Percentiles rank a stretch among this genome's conserved stretches.
Evolutionary conservation across 2,797 vertebrate species (phyloP).

Genomic region (Champsocephalus gunnari): DNA sequence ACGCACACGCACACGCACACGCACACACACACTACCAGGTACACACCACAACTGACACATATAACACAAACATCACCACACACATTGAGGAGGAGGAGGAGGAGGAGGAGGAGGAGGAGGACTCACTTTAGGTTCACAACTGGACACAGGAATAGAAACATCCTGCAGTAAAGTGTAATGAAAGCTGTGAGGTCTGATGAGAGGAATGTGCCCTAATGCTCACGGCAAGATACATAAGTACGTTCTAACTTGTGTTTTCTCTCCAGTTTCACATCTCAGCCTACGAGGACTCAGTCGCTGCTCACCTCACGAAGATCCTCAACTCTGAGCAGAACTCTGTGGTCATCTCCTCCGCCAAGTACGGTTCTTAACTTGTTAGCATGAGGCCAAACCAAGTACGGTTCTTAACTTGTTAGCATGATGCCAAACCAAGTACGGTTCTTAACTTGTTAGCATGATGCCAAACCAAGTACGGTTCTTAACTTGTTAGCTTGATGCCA

Average conservation of each 20-base stretch:
- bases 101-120: background rate
- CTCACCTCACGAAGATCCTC: slow-evolving; percentile 97
- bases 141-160: background rate
- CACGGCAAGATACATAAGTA: background rate
- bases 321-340: slow-evolving; percentile 97
- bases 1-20: too few relatives aligned
- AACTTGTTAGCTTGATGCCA: too few relatives aligned
- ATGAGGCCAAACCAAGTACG: slow-evolving; percentile 21
- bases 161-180: background rate
- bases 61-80: slow-evolving; percentile 43
- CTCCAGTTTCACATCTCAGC: slow-evolving; percentile 91
- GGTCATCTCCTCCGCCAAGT: slow-evolving; percentile 90
- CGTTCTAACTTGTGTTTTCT: background rate
- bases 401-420: background rate
- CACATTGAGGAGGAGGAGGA: slow-evolving; percentile 9
- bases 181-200: too few relatives aligned
- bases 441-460: too few relatives aligned
- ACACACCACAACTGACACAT: slow-evolving; percentile 36
- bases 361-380: slow-evolving; percentile 19
- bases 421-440: background rate
- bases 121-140: slow-evolving; percentile 8
- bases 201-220: background rate
- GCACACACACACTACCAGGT: too few relatives aligned
- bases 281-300: slow-evolving; percentile 95
- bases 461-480: too few relatives aligned